Evolutionary conservation across 2,888 invertebrate genomes (phyloP), one percentile per base, ranked within the genome.

Genomic region (Isotomurus palustris): DNA sequence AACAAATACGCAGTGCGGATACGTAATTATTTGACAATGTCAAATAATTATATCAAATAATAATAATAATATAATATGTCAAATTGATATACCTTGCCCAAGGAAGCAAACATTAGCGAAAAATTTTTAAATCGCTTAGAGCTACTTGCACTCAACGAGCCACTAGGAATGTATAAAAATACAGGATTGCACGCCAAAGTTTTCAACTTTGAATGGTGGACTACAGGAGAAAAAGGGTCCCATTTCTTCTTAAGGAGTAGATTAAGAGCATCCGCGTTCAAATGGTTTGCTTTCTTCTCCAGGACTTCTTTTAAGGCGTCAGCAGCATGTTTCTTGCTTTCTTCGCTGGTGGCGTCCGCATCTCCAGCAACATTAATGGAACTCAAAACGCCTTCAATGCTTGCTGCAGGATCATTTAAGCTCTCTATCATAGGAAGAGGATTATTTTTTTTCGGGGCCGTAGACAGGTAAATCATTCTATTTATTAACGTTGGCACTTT

Each of bases 401-500:
- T n/a, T n/a, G n/a, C n/a, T n/a, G n/a, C n/a, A n/a, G n/a, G n/a
- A n/a, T n/a, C n/a, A n/a, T n/a, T n/a, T n/a, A n/a, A n/a, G n/a
- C n/a, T n/a, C n/a, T n/a, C n/a, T n/a, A n/a, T n/a, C 22, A 54
- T 35, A n/a, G 41, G 36, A n/a, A 21, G 35, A 25, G 38, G 38
- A 14, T 14, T 38, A 14, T 38, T 38, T 17, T 17, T 38, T 17
- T 8, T 8, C 8, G 14, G 5, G 8, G 76, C 72, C 62, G 75
- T 77, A 1, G 82, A 78, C 14, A 79, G 79, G 48, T 80, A 79
- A 38, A 87, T 79, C 81, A 88, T 84, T 75, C 84, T 84, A 66
- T 89, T 88, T 5, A 87, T 80, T 25, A 88, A 77, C 19, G 79
- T 78, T 0, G 89, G 88, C 57, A 87, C 76, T 78, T 87, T 84